These are phyloP conservation scores for Urocyon cinereoargenteus DNA, from an alignment of 2,797 vertebrate genomes.

Conservation along the genomic window DNA sequence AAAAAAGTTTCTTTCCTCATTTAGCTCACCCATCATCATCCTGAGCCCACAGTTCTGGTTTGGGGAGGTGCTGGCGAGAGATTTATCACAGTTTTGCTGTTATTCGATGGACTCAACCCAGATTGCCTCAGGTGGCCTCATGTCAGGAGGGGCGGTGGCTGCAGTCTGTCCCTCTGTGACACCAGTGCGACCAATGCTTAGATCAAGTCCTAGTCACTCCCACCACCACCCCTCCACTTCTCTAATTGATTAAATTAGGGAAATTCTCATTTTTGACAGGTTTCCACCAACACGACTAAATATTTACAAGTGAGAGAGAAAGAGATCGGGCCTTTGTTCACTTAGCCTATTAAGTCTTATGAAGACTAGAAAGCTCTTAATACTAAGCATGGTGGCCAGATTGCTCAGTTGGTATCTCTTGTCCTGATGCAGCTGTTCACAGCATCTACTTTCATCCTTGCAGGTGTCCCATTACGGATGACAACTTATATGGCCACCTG, in stretches of 20 bases:
- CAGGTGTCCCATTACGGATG: background rate
- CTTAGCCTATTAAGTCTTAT: background rate
- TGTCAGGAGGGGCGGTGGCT: rapidly evolving
- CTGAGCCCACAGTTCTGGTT: background rate
- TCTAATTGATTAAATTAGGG: background rate
- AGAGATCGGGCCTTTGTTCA: background rate
- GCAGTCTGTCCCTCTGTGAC: background rate
- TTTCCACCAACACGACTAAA: background rate
- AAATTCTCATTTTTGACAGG: background rate
- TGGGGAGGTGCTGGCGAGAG: background rate
- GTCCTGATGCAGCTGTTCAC: background rate
- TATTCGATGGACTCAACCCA: background rate
- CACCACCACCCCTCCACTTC: background rate
- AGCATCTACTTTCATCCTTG: background rate
- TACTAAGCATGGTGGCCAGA: background rate
- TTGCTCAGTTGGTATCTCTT: background rate
- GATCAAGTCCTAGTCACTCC: background rate
- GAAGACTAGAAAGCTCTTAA: background rate
- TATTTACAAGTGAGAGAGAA: background rate
- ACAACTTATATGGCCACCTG: background rate
- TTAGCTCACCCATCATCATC: background rate
- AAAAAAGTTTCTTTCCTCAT: background rate
- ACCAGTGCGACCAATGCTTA: background rate
- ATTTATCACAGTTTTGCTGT: background rate
- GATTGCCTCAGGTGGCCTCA: rapidly evolving